These are phyloP conservation scores for Candidula unifasciata DNA, from an alignment of 2,888 invertebrate genomes.

Conservation along the genomic window DNA sequence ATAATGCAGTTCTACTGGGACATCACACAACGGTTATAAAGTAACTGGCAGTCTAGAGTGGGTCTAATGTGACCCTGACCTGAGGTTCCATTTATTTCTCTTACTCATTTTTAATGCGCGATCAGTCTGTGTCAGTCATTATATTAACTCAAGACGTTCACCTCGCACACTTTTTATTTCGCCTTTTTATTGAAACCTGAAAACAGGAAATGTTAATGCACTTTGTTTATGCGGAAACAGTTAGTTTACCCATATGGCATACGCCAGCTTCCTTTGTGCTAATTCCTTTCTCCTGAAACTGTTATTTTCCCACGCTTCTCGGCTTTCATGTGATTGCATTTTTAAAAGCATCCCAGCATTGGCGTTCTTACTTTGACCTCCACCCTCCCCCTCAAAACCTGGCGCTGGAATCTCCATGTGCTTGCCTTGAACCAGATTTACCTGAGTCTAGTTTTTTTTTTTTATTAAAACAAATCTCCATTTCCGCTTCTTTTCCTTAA, in stretches of 20 bases:
- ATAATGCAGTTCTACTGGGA: too few relatives aligned
- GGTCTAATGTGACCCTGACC: too few relatives aligned
- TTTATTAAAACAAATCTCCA: background rate
- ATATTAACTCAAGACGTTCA: background rate
- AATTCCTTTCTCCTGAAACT: background rate
- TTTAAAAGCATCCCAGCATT: slow-evolving; percentile 16
- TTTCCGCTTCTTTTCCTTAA: too few relatives aligned
- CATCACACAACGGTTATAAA: too few relatives aligned
- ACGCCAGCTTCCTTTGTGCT: background rate
- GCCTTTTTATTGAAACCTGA: background rate
- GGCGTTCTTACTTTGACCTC: background rate
- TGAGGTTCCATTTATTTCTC: too few relatives aligned
- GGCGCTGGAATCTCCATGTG: background rate
- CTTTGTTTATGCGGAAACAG: slow-evolving; percentile 13
- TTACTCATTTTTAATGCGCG: too few relatives aligned
- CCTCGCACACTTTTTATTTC: background rate
- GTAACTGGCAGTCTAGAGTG: too few relatives aligned
- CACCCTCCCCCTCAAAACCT: background rate
- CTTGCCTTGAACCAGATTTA: slow-evolving; percentile 11
- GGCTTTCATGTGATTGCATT: slow-evolving; percentile 24
- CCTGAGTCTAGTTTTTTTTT: background rate
- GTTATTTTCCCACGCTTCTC: slow-evolving; percentile 37
- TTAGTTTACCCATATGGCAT: slow-evolving; percentile 3
- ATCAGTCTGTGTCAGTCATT: too few relatives aligned
- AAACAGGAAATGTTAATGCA: background rate